These are phyloP conservation scores for Anas bahamensis DNA, from an alignment of 2,797 vertebrate species.

Conservation along the genomic window DNA sequence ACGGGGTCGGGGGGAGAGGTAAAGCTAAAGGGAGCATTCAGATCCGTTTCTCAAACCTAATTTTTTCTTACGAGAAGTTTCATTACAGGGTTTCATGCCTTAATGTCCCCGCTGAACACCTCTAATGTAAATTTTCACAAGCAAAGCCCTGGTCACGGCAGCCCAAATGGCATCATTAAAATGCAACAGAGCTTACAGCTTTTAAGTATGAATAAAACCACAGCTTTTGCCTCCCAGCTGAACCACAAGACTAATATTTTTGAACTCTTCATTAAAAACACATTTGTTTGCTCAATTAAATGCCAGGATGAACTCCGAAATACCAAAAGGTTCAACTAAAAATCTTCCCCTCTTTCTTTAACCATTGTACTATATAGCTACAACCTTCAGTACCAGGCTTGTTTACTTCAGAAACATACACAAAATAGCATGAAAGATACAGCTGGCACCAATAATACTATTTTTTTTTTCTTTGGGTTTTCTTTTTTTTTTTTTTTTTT, in stretches of 20 bases:
- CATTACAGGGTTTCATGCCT: neutral
- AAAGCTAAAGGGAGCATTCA: neutral
- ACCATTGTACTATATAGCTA: neutral
- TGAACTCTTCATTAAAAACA: slow-evolving; percentile 56
- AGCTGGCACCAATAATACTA: neutral
- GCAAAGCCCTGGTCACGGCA: neutral
- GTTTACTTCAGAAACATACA: neutral
- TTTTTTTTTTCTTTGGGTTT: neutral
- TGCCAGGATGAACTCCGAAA: slow-evolving; percentile 36
- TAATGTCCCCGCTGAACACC: neutral
- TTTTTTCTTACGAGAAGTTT: neutral
- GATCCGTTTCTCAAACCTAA: neutral
- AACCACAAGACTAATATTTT: slow-evolving; percentile 63
- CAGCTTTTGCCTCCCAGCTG: slow-evolving; percentile 54
- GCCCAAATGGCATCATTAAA: slow-evolving; percentile 43
- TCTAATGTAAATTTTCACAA: neutral
- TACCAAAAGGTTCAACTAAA: neutral
- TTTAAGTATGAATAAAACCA: slow-evolving; percentile 60
- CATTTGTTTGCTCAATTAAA: slow-evolving; percentile 60
- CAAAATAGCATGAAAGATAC: neutral
- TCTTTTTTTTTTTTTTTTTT: neutral
- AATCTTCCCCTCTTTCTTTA: neutral
- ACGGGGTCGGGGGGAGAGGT: neutral
- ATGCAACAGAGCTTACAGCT: slow-evolving; percentile 45
- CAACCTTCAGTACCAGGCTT: neutral